Evolutionary conservation across 2,888 invertebrate genomes (phyloP).

Genomic region (Sylvicola cinctus): DNA sequence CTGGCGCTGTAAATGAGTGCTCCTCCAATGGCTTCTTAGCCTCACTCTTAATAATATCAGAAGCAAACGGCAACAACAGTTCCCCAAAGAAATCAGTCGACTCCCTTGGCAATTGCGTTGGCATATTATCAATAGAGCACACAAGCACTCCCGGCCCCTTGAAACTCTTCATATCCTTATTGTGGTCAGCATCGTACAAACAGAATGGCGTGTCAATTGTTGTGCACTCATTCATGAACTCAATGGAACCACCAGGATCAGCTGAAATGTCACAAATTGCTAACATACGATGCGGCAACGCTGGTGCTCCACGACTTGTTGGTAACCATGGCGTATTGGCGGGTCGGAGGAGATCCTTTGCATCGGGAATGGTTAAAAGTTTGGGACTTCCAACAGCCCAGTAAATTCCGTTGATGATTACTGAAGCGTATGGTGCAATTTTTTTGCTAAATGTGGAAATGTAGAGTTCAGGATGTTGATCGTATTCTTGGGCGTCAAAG

Average conservation of each 20-base stretch:
- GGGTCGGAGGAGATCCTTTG: slow-evolving; percentile 77
- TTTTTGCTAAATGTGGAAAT: slow-evolving; percentile 90
- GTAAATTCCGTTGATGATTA: slow-evolving; percentile 94
- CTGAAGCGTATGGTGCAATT: slow-evolving; percentile 94
- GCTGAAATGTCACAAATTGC: slow-evolving; percentile 98
- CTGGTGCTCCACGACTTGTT: slow-evolving; percentile 68
- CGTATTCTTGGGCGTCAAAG: slow-evolving; percentile 74
- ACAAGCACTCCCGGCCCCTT: slow-evolving; percentile 93
- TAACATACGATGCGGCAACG: slow-evolving; percentile 70
- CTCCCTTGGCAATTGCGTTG: slow-evolving; percentile 92
- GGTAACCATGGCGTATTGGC: slow-evolving; percentile 87
- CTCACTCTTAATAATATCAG: slow-evolving; percentile 73
- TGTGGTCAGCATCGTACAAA: slow-evolving; percentile 96
- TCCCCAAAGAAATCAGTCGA: slow-evolving; percentile 97
- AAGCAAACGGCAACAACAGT: slow-evolving; percentile 67
- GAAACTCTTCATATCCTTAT: slow-evolving; percentile 90
- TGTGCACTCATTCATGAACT: slow-evolving; percentile 99
- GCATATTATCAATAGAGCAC: slow-evolving; percentile 99
- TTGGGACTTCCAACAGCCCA: slow-evolving; percentile 97
- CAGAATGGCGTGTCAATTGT: slow-evolving; percentile 99
- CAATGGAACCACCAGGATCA: slow-evolving; percentile 95
- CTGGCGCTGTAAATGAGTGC: slow-evolving; percentile 37
- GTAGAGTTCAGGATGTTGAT: slow-evolving; percentile 81
- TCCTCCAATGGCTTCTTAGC: slow-evolving; percentile 58
- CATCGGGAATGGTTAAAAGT: slow-evolving; percentile 90